Evolutionary conservation across 2,797 vertebrate species (phyloP), one percentile per base, ranked within the genome.

Genomic region (Staurois parvus): DNA sequence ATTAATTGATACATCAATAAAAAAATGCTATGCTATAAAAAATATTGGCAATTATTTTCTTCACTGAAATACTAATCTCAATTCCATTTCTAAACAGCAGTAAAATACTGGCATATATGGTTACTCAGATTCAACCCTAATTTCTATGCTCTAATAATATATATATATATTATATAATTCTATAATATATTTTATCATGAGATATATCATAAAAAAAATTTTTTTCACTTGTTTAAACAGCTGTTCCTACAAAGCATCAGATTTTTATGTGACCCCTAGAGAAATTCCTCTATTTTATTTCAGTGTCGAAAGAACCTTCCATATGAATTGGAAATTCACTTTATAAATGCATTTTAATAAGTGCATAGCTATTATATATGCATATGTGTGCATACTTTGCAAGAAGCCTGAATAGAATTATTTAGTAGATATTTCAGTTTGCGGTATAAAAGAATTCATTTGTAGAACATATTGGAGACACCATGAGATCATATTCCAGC

Each of bases 281-380:
- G 79, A 73, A 62, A 72, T 72, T 64, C 79, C 73, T 81, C 69
- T 73, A 81, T 81, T 81, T 81, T 81, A 62, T 81, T 70, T 21
- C 40, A 62, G 52, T 72, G 72, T 72, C 11, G 79, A 81, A 64
- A 17, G 68, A 72, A 72, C 68, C 79, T 81, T 72, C 59, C 26
- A 56, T 73, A 62, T 81, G 79, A 81, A 81, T 81, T 81, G 79
- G 72, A 81, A 81, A 81, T 81, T 24, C 52, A 81, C 52, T 72
- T 37, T 81, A 81, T 81, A 81, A 81, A 81, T 17, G 79, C 69
- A 59, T 40, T 81, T 73, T 81, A 81, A 81, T 81, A 81, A 81
- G 72, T 81, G 79, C 79, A 37, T 42, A 72, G 68, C 79, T 81
- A 81, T 81, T 81, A 81, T 73, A 81, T 48, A 72, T 81, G 79